Evolutionary conservation across 2,113 vertebrate species (phyloP), one percentile per base, ranked within the genome.

Genomic region (Cheirogaleus medius): DNA sequence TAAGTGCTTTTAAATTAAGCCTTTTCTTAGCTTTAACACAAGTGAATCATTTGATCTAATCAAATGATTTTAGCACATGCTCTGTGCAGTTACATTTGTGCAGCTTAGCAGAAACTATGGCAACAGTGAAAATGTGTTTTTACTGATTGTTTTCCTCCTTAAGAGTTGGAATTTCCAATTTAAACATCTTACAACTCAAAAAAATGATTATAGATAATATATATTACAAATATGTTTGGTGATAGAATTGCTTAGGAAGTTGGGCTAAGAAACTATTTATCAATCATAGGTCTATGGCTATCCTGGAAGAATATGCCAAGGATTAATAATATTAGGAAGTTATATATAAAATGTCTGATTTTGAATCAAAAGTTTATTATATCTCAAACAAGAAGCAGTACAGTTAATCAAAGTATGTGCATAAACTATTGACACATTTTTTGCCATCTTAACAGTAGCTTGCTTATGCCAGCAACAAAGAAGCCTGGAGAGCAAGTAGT

Each of bases 51-150:
- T 96, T 29, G 56, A 84, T 88, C 56, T 95, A 96, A 97, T 92
- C 44, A 80, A 81, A 93, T 94, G 80, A 87, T 97, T 97, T 87
- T 58, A 90, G 87, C 84, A 95, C 73, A 92, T 58, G 77, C 29
- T 95, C 52, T 90, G 32, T 83, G 66, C 87, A 94, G 17, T 95
- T 96, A 73, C 77, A 95, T 92, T 83, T 91, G 77, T 97, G 74
- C 74, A 83, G 84, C 52, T 95, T 92, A 85, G 88, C 85, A 92
- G 97, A 97, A 95, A 98, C 85, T 95, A 96, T 97, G 93, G 91
- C 77, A 95, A 94, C 96, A 92, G 87, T 90, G 47, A 87, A 94
- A 96, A 87, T 92, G 80, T 84, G 64, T 66, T 97, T 89, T 87
- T 84, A 91, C 73, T 80, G 78, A 90, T 96, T 95, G 63, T 97